Base-by-base conservation (phyloP, 35 echinoderm and acorn worm species). In the Lytechinus pictus region DNA sequence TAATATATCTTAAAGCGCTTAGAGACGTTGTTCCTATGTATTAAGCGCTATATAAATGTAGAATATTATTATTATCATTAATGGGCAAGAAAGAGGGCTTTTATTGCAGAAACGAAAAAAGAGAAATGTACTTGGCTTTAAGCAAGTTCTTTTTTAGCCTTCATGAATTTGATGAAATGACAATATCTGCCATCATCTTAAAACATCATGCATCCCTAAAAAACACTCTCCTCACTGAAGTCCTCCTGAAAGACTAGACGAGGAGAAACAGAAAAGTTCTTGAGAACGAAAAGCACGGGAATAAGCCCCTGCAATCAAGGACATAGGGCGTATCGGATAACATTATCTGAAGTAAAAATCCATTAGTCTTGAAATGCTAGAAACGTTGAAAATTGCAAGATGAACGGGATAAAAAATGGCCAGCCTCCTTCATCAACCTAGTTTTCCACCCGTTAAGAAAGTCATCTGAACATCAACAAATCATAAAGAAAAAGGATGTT, bases 181-280 rank as follows among this genome's bases (percentile, higher is more conserved):
- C 21, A 79, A 79, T 79, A 79, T 79, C 66, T 79, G 19, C 14
- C 21, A 16, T 58, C 19, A 79, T 79, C 66, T 79, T 16, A 79
- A 79, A 79, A 79, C 66, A 79, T 79, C 66, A 79, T 79, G 66
- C 66, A 79, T 79, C 66, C 66, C 66, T 79, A 79, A 79, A 72
- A 79, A 79, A 79, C 19, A 79, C 66, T 24, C 66, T 79, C 66
- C 66, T 79, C 19, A 79, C 21, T 79, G 66, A 79, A 79, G 66
- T 24, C 19, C 66, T 79, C n/a, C 21, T 19, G 66, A 79, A 79
- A 79, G 66, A 79, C 66, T 24, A n/a, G 66, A 79, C 66, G 56
- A 79, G 16, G n/a, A 79, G 66, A 79, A 79, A 79, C 66, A 79
- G 66, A 79, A 58, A 19, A 79, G 66, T 79, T 79, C 66, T 79